Evolutionary conservation across 2,888 invertebrate species (phyloP).

Genomic region (Bhutanitis thaidina): DNA sequence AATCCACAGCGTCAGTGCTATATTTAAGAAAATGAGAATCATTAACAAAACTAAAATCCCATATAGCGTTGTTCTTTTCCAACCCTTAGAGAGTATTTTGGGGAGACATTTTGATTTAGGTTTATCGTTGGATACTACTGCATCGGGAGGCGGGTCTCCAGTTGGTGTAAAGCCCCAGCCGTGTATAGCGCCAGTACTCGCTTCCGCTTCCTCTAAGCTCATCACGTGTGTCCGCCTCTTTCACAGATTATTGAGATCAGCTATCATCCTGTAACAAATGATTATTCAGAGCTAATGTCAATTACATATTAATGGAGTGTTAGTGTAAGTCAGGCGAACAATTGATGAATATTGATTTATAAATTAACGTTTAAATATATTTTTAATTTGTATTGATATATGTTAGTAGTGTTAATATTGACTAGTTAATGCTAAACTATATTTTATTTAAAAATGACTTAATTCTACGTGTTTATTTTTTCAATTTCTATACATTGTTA

Average conservation of each 20-base stretch:
- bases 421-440: too few species aligned
- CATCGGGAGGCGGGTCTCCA: constrained; percentile 49
- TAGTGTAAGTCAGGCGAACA: constrained; percentile 6
- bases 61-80: constrained; percentile 96
- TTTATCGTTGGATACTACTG: constrained; percentile 30
- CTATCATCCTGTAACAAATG: constrained; percentile 45
- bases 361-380: not conserved
- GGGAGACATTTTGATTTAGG: constrained; percentile 43
- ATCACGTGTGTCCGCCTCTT: constrained; percentile 31
- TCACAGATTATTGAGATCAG: constrained; percentile 29
- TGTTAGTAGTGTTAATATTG: too few species aligned
- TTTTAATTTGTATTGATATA: too few species aligned
- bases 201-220: constrained; percentile 44
- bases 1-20: constrained; percentile 97
- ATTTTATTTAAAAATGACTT: too few species aligned
- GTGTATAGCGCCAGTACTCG: constrained; percentile 43
- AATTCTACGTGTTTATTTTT: too few species aligned
- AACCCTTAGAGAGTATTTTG: constrained; percentile 79
- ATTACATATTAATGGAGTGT: constrained; percentile 14
- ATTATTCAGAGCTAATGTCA: constrained; percentile 29
- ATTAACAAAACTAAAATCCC: constrained; percentile 90
- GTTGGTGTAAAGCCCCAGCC: constrained; percentile 73
- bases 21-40: constrained; percentile 93
- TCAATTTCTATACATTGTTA: too few species aligned
- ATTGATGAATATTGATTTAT: constrained; percentile 4